Evolutionary conservation across 2,113 vertebrate species (phyloP).

Genomic region (Corythoichthys intestinalis): DNA sequence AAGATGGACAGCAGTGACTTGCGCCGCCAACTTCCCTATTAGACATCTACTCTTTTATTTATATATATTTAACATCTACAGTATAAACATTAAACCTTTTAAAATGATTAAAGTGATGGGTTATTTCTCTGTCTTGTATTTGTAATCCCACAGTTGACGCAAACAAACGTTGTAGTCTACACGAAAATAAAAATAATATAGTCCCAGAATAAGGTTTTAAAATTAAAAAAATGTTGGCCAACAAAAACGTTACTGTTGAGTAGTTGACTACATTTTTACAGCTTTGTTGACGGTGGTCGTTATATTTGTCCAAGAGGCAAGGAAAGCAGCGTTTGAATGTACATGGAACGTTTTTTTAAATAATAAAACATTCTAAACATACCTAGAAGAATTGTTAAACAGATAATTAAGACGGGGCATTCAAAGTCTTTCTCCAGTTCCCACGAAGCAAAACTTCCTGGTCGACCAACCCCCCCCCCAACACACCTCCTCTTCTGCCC

Average conservation of each 20-base stretch:
- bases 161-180: not conserved
- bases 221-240: conserved; percentile 7
- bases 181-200: not conserved
- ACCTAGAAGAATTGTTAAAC: too few relatives aligned
- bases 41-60: too few relatives aligned
- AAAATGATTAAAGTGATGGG: not conserved
- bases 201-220: not conserved
- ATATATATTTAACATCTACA: too few relatives aligned
- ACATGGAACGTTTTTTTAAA: not conserved
- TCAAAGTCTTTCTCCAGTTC: not conserved
- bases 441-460: not conserved
- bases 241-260: not conserved
- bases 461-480: conserved; percentile 59
- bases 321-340: not conserved
- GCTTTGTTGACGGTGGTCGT: too few relatives aligned
- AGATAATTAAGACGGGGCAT: not conserved
- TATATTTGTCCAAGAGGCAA: not conserved
- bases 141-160: not conserved
- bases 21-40: too few relatives aligned
- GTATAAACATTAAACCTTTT: too few relatives aligned
- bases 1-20: too few relatives aligned
- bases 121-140: not conserved
- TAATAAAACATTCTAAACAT: not conserved
- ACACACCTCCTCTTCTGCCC: conserved; percentile 37
- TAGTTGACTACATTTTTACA: too few relatives aligned